These are phyloP conservation scores for Cosmia pyralina DNA, from an alignment of 2,888 invertebrate genomes.

Conservation along the genomic window DNA sequence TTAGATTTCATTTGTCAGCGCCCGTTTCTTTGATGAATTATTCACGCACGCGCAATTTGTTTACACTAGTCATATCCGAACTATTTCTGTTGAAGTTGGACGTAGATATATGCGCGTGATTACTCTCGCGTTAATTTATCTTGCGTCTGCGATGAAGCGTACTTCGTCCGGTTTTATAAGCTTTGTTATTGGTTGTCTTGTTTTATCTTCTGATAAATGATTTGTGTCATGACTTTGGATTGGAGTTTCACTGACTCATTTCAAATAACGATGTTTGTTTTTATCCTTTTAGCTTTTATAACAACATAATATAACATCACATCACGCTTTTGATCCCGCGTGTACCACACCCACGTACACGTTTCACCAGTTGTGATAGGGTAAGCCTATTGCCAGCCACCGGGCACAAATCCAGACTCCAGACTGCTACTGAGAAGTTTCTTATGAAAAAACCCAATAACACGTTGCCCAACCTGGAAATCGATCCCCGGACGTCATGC, in stretches of 20 bases:
- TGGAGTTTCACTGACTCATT: conserved; percentile 16
- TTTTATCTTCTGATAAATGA: conserved; percentile 42
- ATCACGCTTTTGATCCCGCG: neutral
- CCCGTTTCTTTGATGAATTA: conserved; percentile 87
- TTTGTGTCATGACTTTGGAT: conserved; percentile 27
- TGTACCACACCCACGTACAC: too few relatives aligned
- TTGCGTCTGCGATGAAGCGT: conserved; percentile 49
- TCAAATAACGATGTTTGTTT: neutral
- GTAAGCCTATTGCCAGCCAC: too few relatives aligned
- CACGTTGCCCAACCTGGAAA: neutral
- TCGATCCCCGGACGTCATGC: neutral
- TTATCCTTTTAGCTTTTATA: neutral
- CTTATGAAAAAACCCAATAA: neutral
- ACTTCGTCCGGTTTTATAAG: conserved; percentile 50
- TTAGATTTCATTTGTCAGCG: conserved; percentile 89
- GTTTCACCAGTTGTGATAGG: too few relatives aligned
- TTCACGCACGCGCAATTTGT: conserved; percentile 86
- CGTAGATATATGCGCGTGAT: conserved; percentile 73
- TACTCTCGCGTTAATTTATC: conserved; percentile 69
- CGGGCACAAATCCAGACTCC: too few relatives aligned
- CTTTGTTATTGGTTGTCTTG: conserved; percentile 41
- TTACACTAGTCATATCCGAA: conserved; percentile 78
- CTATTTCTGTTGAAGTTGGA: conserved; percentile 76
- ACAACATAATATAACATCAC: neutral
- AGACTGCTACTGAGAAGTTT: too few relatives aligned